Conservation (phyloP, 2,888 invertebrate genomes). For the Trichogramma dendrolimi region DNA sequence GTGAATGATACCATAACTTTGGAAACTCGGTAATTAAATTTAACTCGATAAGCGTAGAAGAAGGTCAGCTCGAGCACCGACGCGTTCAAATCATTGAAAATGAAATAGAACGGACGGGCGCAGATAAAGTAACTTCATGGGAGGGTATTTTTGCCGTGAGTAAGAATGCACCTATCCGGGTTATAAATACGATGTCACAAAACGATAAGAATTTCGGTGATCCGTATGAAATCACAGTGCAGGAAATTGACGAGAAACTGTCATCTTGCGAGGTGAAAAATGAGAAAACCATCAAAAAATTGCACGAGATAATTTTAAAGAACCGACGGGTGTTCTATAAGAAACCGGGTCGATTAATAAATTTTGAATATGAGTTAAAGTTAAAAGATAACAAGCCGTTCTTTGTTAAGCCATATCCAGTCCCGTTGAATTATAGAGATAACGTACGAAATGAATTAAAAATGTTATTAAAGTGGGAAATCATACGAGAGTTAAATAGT, state of each 20-base stretch:
- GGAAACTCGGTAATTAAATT: background rate
- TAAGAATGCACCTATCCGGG: no score
- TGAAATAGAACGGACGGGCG: no score
- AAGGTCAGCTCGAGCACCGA: no score
- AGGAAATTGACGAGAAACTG: background rate
- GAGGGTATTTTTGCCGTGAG: no score
- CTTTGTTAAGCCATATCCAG: slow-evolving; percentile 4
- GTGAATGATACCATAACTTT: background rate
- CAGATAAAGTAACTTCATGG: no score
- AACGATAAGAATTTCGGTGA: background rate
- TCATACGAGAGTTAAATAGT: slow-evolving; percentile 1
- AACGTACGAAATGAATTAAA: slow-evolving; percentile 4
- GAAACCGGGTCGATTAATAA: background rate
- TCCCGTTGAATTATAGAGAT: background rate
- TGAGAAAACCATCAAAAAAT: background rate
- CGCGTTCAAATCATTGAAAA: no score
- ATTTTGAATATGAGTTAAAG: background rate
- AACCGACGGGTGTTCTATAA: background rate
- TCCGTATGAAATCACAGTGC: background rate
- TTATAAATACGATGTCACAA: background rate
- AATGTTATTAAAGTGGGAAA: background rate
- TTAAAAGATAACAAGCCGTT: background rate
- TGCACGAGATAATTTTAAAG: background rate
- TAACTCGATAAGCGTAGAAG: no score
- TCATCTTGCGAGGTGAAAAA: background rate